phyloP scores from a whole-genome alignment of 2,113 vertebrate genomes.

The Tachysurus fulvidraco region DNA sequence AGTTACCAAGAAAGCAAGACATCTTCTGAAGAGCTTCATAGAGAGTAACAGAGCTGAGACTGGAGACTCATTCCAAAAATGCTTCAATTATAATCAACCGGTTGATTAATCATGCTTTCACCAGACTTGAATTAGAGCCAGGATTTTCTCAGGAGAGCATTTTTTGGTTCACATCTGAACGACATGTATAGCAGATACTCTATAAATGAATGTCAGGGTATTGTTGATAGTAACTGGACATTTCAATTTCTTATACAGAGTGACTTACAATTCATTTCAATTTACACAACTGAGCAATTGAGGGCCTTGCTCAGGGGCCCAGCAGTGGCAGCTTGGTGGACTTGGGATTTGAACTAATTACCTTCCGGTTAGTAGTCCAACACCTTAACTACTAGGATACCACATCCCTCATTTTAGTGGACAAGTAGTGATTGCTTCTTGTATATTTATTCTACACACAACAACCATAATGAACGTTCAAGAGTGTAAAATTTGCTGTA shows the following conservation, averaged over 20 bases:
- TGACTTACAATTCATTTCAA: too few relatives aligned
- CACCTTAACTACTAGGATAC: too few relatives aligned
- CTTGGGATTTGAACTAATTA: too few relatives aligned
- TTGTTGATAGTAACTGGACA: background rate
- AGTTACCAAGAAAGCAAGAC: background rate
- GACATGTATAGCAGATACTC: background rate
- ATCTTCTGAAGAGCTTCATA: background rate
- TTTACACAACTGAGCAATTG: too few relatives aligned
- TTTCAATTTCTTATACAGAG: too few relatives aligned
- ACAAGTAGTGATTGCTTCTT: background rate
- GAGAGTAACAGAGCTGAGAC: background rate
- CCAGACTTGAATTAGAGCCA: background rate
- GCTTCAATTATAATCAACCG: background rate
- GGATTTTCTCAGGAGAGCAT: background rate
- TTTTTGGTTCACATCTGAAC: background rate
- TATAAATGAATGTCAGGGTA: background rate
- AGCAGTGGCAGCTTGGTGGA: too few relatives aligned
- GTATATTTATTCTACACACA: background rate
- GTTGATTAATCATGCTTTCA: background rate
- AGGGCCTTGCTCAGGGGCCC: too few relatives aligned
- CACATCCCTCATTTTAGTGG: too few relatives aligned
- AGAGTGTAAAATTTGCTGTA: too few relatives aligned
- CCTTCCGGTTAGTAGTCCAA: too few relatives aligned
- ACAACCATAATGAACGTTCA: background rate
- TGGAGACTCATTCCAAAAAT: background rate